Conservation (phyloP, 2,888 invertebrate species). For the Leptura quadrifasciata region DNA sequence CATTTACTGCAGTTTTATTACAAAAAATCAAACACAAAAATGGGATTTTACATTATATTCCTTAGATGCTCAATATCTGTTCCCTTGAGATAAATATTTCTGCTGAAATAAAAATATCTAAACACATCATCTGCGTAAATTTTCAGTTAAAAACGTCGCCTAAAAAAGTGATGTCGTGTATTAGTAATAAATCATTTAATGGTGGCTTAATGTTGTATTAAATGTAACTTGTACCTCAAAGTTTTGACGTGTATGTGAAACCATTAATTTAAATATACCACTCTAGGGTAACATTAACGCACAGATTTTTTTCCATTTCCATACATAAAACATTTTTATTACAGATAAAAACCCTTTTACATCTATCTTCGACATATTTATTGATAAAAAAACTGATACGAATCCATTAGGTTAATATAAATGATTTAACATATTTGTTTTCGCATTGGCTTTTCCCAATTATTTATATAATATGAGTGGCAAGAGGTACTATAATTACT, state of each 20-base stretch:
- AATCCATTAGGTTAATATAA: not conserved
- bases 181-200: constrained; percentile 17
- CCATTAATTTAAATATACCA: constrained; percentile 36
- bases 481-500: no score
- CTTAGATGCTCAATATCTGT: no score
- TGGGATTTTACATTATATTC: no score
- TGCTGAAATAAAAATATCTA: no score
- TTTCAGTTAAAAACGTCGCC: not conserved
- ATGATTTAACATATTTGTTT: not conserved
- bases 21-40: no score
- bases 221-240: constrained; percentile 18
- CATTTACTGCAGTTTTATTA: no score
- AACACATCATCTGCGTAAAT: not conserved
- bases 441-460: no score
- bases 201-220: constrained; percentile 21
- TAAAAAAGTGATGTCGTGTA: constrained; percentile 11
- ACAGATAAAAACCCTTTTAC: constrained; percentile 22
- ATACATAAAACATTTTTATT: constrained; percentile 22
- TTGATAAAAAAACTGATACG: constrained; percentile 26
- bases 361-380: constrained; percentile 16
- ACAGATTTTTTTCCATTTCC: constrained; percentile 20
- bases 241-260: constrained; percentile 28
- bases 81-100: no score
- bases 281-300: constrained; percentile 25
- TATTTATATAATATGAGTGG: no score